Conservation (phyloP, 2,113 vertebrate genomes). For the Coptodon rendalli region DNA sequence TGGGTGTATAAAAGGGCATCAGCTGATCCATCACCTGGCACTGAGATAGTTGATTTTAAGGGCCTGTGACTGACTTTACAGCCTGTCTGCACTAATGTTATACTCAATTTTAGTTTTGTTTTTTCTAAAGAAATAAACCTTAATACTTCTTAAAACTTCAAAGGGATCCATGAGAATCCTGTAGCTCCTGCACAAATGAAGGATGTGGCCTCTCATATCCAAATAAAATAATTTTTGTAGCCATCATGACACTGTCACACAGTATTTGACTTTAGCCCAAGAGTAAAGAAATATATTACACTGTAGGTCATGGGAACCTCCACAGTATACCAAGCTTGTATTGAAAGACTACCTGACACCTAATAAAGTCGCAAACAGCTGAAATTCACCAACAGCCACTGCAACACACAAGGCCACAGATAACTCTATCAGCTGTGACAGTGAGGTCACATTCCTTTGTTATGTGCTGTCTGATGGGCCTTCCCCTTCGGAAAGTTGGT, state of each 20-base stretch:
- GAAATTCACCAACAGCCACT: conserved; percentile 2
- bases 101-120: neutral
- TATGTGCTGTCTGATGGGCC: conserved; percentile 40
- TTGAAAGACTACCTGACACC: neutral
- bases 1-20: neutral
- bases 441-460: conserved; percentile 55
- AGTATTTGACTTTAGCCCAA: neutral
- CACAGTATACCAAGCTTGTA: neutral
- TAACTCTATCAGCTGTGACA: conserved; percentile 54
- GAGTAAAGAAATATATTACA: neutral
- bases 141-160: neutral
- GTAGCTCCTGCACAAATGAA: neutral
- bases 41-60: neutral
- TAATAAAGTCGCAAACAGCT: conserved; percentile 20
- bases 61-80: neutral
- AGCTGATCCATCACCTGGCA: neutral
- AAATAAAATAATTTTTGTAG: neutral
- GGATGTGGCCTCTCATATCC: neutral
- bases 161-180: neutral
- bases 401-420: conserved; percentile 14
- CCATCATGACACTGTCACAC: neutral
- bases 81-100: neutral
- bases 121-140: neutral
- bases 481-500: conserved; percentile 41
- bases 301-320: neutral